Base-by-base conservation (phyloP, 2,888 invertebrate genomes). In the Ditylenchus weischeri region DNA sequence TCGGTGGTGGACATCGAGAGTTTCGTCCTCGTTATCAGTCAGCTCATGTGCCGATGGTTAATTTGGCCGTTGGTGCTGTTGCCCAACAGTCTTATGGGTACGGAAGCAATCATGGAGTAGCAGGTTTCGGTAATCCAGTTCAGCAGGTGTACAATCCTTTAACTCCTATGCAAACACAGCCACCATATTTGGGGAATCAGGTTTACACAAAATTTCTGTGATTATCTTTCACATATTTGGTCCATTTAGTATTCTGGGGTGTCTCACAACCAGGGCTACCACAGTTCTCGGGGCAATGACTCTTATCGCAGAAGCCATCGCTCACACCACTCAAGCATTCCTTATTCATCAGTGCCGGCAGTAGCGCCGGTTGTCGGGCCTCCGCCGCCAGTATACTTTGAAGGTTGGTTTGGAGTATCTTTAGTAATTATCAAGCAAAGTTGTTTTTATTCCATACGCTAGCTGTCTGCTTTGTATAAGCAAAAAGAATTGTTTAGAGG, bases 81-180 rank as follows among this genome's bases (percentile, higher is more conserved):
- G 21, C 51, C 3, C 48, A 38, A 29, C n/a, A 35, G 35, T 49
- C 65, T 19, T 65, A 36, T 57, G 65, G 60, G 43, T 57, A 61
- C 18, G 66, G 62, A 13, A 48, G 64, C 6, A 67, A 67, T 29
- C 67, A 67, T 65, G 67, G 67, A 21, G 51, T 67, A 35, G 67
- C 67, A 29, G 67, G 67, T 43, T 67, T 67, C 54, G 67, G 67
- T 15, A 54, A 23, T 21, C 54, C 47, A 48, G 49, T 64, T 49
- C 64, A 19, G 36, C 36, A 2, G 43, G 15, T 43, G 8, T 62
- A 66, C 62, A 66, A 49, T 66, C 49, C 62, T 48, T 35, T 47
- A 62, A 62, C 15, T 43, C 54, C 54, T 15, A 11, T 54, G 29
- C 23, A 29, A 54, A 29, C 15, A 15, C 66, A 66, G 54, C 62